These are phyloP conservation scores for Harpagifer antarcticus DNA, from an alignment of 2,797 vertebrate genomes.

Conservation along the genomic window DNA sequence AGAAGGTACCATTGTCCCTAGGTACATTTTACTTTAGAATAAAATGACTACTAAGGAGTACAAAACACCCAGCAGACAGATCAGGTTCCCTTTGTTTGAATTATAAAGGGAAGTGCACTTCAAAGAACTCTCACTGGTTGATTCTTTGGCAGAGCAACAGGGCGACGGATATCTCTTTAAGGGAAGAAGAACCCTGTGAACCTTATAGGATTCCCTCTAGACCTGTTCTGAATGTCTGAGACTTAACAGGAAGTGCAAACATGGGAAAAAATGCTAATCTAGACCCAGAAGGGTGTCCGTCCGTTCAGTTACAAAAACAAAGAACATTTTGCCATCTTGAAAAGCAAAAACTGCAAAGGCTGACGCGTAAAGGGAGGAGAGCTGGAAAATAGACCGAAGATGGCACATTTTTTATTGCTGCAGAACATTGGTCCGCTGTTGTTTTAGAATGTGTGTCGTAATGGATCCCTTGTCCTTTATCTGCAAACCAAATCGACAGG, in stretches of 20 bases:
- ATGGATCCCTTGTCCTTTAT: no score
- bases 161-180: background rate
- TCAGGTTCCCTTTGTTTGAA: slow-evolving; percentile 31
- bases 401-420: background rate
- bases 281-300: background rate
- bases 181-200: background rate
- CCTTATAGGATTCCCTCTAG: background rate
- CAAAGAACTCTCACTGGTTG: slow-evolving; percentile 21
- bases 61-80: slow-evolving; percentile 16
- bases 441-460: background rate
- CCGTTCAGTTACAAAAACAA: background rate
- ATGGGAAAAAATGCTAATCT: background rate
- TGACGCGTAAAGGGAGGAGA: background rate
- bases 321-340: background rate
- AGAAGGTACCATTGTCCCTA: background rate
- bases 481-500: no score
- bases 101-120: slow-evolving; percentile 9
- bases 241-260: background rate
- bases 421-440: background rate
- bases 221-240: background rate
- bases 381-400: background rate
- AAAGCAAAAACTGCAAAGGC: background rate
- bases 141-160: slow-evolving; percentile 8
- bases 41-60: background rate
- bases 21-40: background rate